These are phyloP conservation scores for Pachycephala philippinensis DNA, from an alignment of 2,113 vertebrate genomes.

Conservation along the genomic window DNA sequence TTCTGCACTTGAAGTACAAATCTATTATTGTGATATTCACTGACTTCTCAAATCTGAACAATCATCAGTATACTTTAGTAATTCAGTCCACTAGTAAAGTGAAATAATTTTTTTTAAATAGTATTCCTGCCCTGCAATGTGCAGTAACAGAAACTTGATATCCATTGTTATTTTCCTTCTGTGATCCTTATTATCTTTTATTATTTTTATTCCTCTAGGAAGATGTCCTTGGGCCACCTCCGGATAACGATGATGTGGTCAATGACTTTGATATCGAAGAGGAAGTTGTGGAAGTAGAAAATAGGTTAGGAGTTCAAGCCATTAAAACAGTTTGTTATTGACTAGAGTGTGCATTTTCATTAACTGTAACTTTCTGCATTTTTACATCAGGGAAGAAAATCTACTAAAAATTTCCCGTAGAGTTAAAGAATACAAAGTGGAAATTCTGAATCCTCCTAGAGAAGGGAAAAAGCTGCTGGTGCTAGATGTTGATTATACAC, in stretches of 20 bases:
- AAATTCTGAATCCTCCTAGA: slow-evolving; percentile 91
- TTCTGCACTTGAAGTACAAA: not conserved
- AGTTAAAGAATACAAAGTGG: slow-evolving; percentile 97
- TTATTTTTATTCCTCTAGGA: slow-evolving; percentile 76
- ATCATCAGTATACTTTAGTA: not conserved
- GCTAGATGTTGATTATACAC: slow-evolving; percentile 94
- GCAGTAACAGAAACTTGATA: not conserved
- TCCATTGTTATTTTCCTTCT: not conserved
- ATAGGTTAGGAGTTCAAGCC: slow-evolving; percentile 77
- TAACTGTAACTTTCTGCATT: slow-evolving; percentile 28
- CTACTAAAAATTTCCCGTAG: slow-evolving; percentile 94
- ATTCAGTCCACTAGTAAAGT: not conserved
- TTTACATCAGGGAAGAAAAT: slow-evolving; percentile 89
- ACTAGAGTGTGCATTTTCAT: not conserved
- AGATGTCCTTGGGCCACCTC: slow-evolving; percentile 95
- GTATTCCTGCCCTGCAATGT: not conserved
- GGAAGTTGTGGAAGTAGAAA: slow-evolving; percentile 97
- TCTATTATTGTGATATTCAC: not conserved
- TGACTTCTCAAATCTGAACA: not conserved
- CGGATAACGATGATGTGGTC: slow-evolving; percentile 95
- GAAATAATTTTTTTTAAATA: not conserved
- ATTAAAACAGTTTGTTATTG: not conserved
- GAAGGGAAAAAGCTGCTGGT: slow-evolving; percentile 95
- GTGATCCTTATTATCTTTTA: not conserved
- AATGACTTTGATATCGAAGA: slow-evolving; percentile 99